Evolutionary conservation across 2,797 vertebrate genomes (phyloP).

Genomic region (Poecilia wingei): DNA sequence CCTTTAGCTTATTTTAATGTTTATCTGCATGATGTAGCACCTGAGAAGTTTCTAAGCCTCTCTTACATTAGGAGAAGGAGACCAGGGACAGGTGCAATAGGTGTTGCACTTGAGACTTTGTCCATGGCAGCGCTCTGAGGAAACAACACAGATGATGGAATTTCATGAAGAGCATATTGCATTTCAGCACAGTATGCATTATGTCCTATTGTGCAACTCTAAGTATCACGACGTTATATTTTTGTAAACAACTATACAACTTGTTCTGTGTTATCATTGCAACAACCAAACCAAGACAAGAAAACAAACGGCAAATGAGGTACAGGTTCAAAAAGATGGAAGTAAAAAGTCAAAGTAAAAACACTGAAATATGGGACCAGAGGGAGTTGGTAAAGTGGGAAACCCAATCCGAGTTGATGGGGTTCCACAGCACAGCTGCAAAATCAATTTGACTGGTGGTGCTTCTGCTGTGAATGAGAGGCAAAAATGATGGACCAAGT

Average conservation of each 20-base stretch:
- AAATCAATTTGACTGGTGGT: slow-evolving; percentile 79
- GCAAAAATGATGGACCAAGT: slow-evolving; percentile 60
- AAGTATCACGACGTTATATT: neutral
- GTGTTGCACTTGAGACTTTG: neutral
- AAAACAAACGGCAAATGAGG: slow-evolving; percentile 15
- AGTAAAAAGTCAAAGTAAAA: slow-evolving; percentile 31
- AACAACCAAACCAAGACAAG: neutral
- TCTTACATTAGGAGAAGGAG: neutral
- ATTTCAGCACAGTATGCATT: neutral
- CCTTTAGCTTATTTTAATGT: neutral
- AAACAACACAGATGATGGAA: neutral
- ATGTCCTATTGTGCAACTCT: neutral
- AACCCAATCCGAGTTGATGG: slow-evolving; percentile 77
- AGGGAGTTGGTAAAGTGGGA: slow-evolving; percentile 66
- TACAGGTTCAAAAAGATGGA: slow-evolving; percentile 2
- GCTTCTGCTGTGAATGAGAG: slow-evolving; percentile 69
- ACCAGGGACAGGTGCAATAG: neutral
- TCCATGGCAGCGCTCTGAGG: neutral
- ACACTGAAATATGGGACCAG: slow-evolving; percentile 50
- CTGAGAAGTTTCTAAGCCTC: neutral
- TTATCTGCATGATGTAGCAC: neutral
- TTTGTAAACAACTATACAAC: neutral
- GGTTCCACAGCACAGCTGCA: slow-evolving; percentile 73
- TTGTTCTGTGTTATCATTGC: neutral
- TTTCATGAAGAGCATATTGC: neutral